A percentile compares a stretch with the other conserved stretches of the same genome.
These are phyloP conservation scores for Emys orbicularis DNA, from an alignment of 2,797 vertebrate genomes.

Conservation along the genomic window DNA sequence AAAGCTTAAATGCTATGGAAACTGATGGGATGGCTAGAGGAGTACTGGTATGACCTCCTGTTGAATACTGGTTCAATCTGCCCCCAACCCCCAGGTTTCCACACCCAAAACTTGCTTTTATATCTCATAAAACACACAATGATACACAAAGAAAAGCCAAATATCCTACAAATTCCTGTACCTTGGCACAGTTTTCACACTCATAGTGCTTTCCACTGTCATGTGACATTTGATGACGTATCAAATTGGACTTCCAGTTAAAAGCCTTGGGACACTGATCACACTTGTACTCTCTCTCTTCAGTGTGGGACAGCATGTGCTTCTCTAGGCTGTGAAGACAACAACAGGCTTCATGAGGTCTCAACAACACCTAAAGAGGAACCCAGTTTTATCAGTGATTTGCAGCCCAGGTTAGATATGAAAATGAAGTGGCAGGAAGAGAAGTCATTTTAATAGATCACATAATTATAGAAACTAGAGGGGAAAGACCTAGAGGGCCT, in stretches of 20 bases:
- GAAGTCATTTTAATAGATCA: not conserved
- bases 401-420: not conserved
- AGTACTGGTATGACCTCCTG: not conserved
- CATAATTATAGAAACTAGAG: rapidly evolving
- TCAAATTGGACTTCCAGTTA: slow-evolving; percentile 99
- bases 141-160: slow-evolving; percentile 45
- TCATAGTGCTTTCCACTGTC: slow-evolving; percentile 99
- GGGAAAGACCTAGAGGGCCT: not conserved
- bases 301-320: slow-evolving; percentile 94
- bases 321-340: slow-evolving; percentile 91
- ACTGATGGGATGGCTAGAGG: rapidly evolving
- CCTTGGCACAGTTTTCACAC: slow-evolving; percentile 99
- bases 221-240: slow-evolving; percentile 99
- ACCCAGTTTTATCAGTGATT: not conserved
- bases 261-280: slow-evolving; percentile 99
- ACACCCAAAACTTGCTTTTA: slow-evolving; percentile 21
- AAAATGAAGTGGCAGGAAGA: not conserved
- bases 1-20: not conserved
- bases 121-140: not conserved
- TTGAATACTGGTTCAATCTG: not conserved
- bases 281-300: slow-evolving; percentile 98
- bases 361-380: not conserved
- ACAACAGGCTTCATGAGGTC: slow-evolving; percentile 51
- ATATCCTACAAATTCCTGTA: slow-evolving; percentile 91
- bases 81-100: not conserved